Evolutionary conservation across 2,113 vertebrate species (phyloP).

Genomic region (Clarias macrocephalus): DNA sequence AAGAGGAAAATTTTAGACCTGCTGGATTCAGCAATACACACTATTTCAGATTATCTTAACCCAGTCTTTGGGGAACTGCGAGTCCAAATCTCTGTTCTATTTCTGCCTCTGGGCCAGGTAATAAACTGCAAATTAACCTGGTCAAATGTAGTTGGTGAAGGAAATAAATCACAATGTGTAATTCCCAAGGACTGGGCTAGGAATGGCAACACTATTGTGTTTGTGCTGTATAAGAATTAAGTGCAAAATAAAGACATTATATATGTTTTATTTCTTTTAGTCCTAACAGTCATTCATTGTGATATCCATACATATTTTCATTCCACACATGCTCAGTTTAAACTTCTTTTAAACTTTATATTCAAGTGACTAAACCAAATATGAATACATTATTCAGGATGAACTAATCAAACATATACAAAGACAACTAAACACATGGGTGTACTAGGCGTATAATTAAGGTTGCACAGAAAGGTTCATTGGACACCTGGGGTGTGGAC

Average conservation of each 20-base stretch:
- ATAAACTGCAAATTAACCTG: conserved; percentile 33
- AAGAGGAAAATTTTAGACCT: conserved; percentile 1
- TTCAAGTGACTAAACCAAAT: neutral
- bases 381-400: neutral
- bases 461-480: neutral
- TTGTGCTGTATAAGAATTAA: neutral
- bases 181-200: neutral
- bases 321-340: neutral
- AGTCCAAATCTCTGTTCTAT: conserved; percentile 9
- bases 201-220: neutral
- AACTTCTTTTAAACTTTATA: conserved; percentile 3
- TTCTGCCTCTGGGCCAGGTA: neutral
- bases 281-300: neutral
- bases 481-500: neutral
- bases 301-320: neutral
- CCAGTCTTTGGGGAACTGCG: neutral
- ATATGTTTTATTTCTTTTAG: neutral
- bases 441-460: neutral
- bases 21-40: neutral
- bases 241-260: neutral
- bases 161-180: conserved; percentile 8
- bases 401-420: neutral
- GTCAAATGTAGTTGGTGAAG: neutral
- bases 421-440: neutral
- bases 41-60: neutral